Evolutionary conservation across 2,113 vertebrate species (phyloP).

Genomic region (Ctenomys sociabilis): DNA sequence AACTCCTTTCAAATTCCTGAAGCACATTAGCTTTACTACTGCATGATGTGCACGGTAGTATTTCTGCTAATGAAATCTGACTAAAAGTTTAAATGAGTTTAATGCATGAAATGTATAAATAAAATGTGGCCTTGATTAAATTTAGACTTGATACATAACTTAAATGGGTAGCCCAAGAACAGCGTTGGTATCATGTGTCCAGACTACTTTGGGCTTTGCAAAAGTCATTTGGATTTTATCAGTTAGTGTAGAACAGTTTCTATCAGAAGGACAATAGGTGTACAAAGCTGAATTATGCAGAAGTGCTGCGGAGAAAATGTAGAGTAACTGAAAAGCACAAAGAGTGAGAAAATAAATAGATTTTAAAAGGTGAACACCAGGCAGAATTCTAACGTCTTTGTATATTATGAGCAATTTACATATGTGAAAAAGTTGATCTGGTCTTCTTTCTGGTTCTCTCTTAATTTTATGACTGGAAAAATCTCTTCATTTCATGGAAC

Average conservation of each 20-base stretch:
- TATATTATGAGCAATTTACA: slow-evolving; percentile 1
- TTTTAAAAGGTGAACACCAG: not conserved
- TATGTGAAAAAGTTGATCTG: not conserved
- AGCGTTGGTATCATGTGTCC: slow-evolving; percentile 85
- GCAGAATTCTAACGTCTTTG: not conserved
- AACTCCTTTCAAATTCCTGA: slow-evolving; percentile 91
- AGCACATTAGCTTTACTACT: slow-evolving; percentile 90
- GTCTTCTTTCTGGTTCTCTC: not conserved
- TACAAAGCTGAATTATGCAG: slow-evolving; percentile 47
- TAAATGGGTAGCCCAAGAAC: slow-evolving; percentile 88
- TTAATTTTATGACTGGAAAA: not conserved
- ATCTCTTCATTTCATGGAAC: not conserved
- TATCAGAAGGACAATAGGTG: slow-evolving; percentile 59
- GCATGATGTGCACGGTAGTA: slow-evolving; percentile 88
- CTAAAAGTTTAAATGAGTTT: slow-evolving; percentile 91
- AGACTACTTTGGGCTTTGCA: slow-evolving; percentile 83
- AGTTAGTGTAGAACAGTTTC: slow-evolving; percentile 73
- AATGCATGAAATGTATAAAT: slow-evolving; percentile 92
- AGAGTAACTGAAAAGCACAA: not conserved
- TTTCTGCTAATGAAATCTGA: slow-evolving; percentile 92
- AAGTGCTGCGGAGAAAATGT: slow-evolving; percentile 3
- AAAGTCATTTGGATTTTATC: slow-evolving; percentile 82
- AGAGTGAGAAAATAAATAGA: slow-evolving; percentile 1
- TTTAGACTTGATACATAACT: slow-evolving; percentile 89
- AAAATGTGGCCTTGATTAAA: slow-evolving; percentile 92